Evolutionary conservation across 2,113 vertebrate species (phyloP).

Genomic region (Pholis gunnellus): DNA sequence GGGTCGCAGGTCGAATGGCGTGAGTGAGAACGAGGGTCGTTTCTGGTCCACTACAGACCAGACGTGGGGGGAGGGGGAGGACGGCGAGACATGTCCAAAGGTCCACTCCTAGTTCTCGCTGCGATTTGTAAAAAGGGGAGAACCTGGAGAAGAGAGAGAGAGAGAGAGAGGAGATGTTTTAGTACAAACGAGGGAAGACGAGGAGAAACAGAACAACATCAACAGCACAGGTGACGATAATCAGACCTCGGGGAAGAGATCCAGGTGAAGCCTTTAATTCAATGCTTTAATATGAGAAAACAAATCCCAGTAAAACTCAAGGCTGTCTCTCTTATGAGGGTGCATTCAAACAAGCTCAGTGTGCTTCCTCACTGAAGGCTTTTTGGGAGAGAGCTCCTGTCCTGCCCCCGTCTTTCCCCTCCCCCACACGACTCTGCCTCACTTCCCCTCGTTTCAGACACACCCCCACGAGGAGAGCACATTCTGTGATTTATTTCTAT

Average conservation of each 20-base stretch:
- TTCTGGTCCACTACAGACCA: constrained; percentile 73
- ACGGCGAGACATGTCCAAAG: constrained; percentile 69
- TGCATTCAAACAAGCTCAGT: constrained; percentile 48
- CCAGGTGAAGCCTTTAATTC: background rate
- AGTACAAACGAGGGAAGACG: background rate
- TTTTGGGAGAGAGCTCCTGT: constrained; percentile 72
- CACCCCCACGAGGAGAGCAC: constrained; percentile 66
- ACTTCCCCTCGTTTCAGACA: constrained; percentile 78
- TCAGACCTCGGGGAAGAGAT: constrained; percentile 8
- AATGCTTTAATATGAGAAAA: background rate
- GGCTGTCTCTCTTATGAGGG: constrained; percentile 45
- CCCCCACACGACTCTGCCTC: constrained; percentile 70
- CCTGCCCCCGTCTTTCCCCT: constrained; percentile 65
- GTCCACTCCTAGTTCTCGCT: constrained; percentile 45
- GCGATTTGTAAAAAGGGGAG: constrained; percentile 16
- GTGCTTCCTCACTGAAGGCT: constrained; percentile 63
- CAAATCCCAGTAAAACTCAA: constrained; percentile 18
- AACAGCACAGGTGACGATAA: background rate
- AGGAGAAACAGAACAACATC: constrained; percentile 6
- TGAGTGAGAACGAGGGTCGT: constrained; percentile 58
- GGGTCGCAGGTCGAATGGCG: constrained; percentile 52
- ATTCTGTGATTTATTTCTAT: too few relatives aligned
- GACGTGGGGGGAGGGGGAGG: constrained; percentile 75
- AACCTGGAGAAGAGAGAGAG: constrained; percentile 62
- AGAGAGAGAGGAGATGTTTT: constrained; percentile 18